Conservation (phyloP, 2,888 invertebrate species). For the Hylaea fasciaria region DNA sequence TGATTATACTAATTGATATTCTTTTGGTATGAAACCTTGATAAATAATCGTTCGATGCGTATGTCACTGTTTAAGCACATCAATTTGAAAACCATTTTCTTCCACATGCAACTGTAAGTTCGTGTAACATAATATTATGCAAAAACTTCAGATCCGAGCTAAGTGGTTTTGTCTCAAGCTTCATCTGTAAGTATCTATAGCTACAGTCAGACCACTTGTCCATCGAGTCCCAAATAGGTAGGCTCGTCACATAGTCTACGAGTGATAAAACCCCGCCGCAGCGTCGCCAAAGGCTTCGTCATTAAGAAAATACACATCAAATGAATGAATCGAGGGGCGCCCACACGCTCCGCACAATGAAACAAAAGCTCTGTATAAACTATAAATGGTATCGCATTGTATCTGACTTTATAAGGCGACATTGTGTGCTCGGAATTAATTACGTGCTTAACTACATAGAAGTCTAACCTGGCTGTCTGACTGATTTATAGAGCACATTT, state of each 20-base stretch:
- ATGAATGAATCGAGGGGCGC: constrained; percentile 77
- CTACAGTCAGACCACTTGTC: constrained; percentile 27
- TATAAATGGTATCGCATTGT: constrained; percentile 54
- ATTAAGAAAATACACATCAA: constrained; percentile 72
- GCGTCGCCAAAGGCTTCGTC: constrained; percentile 65
- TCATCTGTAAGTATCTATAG: neutral
- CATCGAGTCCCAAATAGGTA: constrained; percentile 36
- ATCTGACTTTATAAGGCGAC: constrained; percentile 39
- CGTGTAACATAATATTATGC: no score
- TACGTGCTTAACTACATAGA: constrained; percentile 24
- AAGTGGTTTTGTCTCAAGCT: no score
- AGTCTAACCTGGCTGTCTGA: constrained; percentile 9
- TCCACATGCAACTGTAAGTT: no score
- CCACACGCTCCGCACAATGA: constrained; percentile 70
- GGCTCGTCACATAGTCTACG: constrained; percentile 48
- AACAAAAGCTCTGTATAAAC: constrained; percentile 65
- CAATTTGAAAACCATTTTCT: no score
- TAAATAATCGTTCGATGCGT: no score
- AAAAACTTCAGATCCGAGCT: no score
- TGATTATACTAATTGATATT: no score
- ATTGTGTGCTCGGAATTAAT: constrained; percentile 40
- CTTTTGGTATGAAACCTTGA: no score
- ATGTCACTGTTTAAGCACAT: no score
- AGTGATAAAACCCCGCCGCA: constrained; percentile 55
- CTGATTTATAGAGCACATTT: neutral